Evolutionary conservation across 2,113 vertebrate genomes (phyloP), one percentile per base, ranked within the genome.

Genomic region (Gavialis gangeticus): DNA sequence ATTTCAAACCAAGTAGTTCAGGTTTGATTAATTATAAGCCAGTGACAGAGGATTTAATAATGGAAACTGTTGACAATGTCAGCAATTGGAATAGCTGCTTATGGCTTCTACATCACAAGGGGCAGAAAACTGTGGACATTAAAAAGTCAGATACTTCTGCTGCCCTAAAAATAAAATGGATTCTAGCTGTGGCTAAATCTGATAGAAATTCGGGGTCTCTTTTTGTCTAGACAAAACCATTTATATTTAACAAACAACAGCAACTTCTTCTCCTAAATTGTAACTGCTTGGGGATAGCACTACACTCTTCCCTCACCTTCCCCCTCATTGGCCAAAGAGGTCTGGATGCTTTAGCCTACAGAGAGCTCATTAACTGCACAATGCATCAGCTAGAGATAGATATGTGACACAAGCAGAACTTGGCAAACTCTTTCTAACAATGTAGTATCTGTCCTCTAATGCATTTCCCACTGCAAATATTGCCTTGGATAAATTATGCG

Each of bases 321-420:
- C 46, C 46, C 46, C 46, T 46, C 54, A 91, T 34, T 91, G 83
- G 85, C 83, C 83, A 85, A 85, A 81, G 58, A 85, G 77, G 30
- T 85, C 75, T 79, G 27, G 54, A 81, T 91, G 80, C 66, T 28
- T 55, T 60, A 85, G 77, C 89, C 69, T 85, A 85, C 60, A 81
- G 83, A 81, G 83, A 81, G 83, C 83, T 85, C 83, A 85, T 91
- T 91, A 91, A 77, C 67, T 66, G 21, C 89, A 85, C 83, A 54
- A 62, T 59, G 77, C 67, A 80, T 73, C 67, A 85, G 30, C 67
- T 58, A 67, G 59, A 37, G 71, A 85, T 60, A 27, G 25, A 18
- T 75, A 73, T 90, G 63, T 84, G 63, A 63, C 77, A 54, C 27
- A 56, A 76, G 60, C 63, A 46, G 77, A 59, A 56, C 59, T 64